Evolutionary conservation across 2,113 vertebrate species (phyloP), one percentile per base, ranked within the genome.

Genomic region (Aspidoscelis tigris): DNA sequence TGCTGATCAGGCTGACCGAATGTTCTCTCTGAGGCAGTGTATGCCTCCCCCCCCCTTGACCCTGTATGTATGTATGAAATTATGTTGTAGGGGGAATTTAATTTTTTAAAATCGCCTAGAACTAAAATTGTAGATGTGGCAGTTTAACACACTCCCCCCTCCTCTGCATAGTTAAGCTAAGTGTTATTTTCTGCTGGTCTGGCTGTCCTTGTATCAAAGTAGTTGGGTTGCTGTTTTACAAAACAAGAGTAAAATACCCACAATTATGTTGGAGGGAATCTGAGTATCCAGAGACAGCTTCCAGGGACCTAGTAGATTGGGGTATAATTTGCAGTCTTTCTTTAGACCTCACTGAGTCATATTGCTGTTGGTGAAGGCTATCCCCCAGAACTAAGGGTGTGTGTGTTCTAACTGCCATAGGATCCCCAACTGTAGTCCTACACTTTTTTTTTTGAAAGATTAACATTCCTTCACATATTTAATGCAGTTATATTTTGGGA

Each of bases 41-140:
- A 5, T 26, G 87, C 43, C 83, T 26, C 6, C 88, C 43, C 81
- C 3, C 70, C 39, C 61, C 83, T 84, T 61, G 58, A 16, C 58
- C 69, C 73, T 79, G 3, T 53, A 5, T 90, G n/a, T 8, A 47
- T 90, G 33, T 74, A 43, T 88, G 83, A 24, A 92, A 88, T 90
- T 73, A n/a, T 44, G 58, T 84, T 77, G 0, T 11, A 20, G 21
- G 24, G 26, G 12, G 18, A 24, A 47, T 41, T 33, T n/a, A 2
- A 7, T 22, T 41, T 24, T 65, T 44, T 18, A 58, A 72, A 50
- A 22, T 77, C 53, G 39, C 18, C 41, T 16, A 70, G 22, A 39
- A 44, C 7, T 70, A 50, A 81, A 70, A 12, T 74, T n/a, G 61
- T 64, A 44, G 61, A 50, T 14, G 24, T 18, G 22, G 43, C 7